Percentiles rank a stretch among this genome's conserved stretches.
Evolutionary conservation across 2,113 vertebrate species (phyloP).

Genomic region (Platichthys stellatus): DNA sequence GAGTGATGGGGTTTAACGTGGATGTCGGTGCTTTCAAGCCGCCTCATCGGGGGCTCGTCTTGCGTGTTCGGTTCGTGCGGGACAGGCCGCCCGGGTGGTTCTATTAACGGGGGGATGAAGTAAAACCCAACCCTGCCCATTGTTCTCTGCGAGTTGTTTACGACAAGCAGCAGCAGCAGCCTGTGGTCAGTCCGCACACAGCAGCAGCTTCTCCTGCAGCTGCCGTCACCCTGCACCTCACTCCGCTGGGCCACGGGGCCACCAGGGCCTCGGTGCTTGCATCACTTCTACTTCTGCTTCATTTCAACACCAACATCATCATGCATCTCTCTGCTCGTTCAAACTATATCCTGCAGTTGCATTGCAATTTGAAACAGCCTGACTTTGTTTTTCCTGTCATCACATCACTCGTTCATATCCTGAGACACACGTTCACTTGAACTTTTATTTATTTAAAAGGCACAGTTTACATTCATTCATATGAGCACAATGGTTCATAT

Average conservation of each 20-base stretch:
- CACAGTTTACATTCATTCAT: no score
- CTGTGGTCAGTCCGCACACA: conserved; percentile 59
- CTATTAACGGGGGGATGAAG: conserved; percentile 60
- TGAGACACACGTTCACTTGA: not conserved
- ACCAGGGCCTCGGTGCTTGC: not conserved
- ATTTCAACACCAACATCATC: not conserved
- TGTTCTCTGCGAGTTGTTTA: conserved; percentile 83
- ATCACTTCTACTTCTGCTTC: not conserved
- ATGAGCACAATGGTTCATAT: no score
- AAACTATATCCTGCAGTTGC: not conserved
- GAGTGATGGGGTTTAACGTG: conserved; percentile 39
- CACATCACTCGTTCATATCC: not conserved
- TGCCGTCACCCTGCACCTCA: not conserved
- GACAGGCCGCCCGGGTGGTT: conserved; percentile 3
- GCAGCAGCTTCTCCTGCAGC: conserved; percentile 28
- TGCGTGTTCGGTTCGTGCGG: not conserved
- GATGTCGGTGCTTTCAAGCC: conserved; percentile 5
- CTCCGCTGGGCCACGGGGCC: not conserved
- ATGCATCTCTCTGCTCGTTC: conserved; percentile 7
- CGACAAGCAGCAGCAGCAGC: conserved; percentile 66
- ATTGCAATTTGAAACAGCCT: no score
- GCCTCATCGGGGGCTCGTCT: not conserved
- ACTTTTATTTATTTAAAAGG: no score
- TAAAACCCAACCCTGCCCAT: conserved; percentile 76
- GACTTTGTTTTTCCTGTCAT: not conserved